Evolutionary conservation across 2,888 invertebrate genomes (phyloP).

Genomic region (Nymphalis polychloros): DNA sequence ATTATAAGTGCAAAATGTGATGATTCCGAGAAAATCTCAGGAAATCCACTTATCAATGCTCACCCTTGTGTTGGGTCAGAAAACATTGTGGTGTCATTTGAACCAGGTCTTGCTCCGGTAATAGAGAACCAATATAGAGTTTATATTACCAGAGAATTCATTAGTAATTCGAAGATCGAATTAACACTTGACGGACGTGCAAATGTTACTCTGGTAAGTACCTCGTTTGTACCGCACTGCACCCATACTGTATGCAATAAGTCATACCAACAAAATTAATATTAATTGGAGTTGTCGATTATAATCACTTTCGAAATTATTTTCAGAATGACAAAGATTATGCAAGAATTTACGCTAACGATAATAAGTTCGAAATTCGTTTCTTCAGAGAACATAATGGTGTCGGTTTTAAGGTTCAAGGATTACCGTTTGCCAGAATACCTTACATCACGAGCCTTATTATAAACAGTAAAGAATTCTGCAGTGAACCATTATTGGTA

Average conservation of each 20-base stretch:
- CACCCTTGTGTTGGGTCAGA: slow-evolving; percentile 43
- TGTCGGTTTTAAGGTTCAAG: neutral
- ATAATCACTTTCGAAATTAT: neutral
- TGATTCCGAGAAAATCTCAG: slow-evolving; percentile 34
- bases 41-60: slow-evolving; percentile 35
- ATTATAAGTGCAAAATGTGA: neutral
- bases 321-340: slow-evolving; percentile 21
- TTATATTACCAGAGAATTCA: slow-evolving; percentile 38
- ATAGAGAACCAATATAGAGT: slow-evolving; percentile 46
- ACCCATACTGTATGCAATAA: too few species aligned
- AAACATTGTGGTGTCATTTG: slow-evolving; percentile 39
- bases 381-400: slow-evolving; percentile 24
- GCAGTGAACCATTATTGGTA: too few species aligned
- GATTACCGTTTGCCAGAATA: too few species aligned
- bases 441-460: too few species aligned
- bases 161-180: slow-evolving; percentile 29
- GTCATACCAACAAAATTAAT: too few species aligned
- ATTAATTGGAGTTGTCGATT: too few species aligned
- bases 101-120: slow-evolving; percentile 43
- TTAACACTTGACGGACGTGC: slow-evolving; percentile 47
- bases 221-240: too few species aligned
- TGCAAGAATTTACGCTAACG: slow-evolving; percentile 23
- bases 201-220: slow-evolving; percentile 39
- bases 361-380: slow-evolving; percentile 20
- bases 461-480: too few species aligned